Conservation (phyloP, 2,113 vertebrate genomes). For the Xiphophorus couchianus region DNA sequence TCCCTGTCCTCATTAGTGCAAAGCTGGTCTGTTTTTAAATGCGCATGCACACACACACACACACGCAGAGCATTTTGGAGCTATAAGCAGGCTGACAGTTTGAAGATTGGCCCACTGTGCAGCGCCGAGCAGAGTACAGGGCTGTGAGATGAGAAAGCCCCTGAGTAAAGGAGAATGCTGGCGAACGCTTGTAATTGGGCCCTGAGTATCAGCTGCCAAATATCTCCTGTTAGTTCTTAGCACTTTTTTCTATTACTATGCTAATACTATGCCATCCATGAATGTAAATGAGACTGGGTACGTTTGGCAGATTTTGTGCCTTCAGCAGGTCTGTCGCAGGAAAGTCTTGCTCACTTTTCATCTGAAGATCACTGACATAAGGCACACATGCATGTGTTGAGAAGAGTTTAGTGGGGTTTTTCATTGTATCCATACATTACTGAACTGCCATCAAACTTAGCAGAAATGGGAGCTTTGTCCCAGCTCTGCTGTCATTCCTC, state of each 20-base stretch:
- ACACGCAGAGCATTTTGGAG: slow-evolving; percentile 41
- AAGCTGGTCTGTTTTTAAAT: slow-evolving; percentile 44
- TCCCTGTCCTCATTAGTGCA: slow-evolving; percentile 72
- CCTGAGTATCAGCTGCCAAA: slow-evolving; percentile 73
- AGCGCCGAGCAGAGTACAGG: slow-evolving; percentile 51
- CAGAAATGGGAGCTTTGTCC: neutral
- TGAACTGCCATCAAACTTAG: neutral
- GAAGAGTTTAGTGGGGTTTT: slow-evolving; percentile 17
- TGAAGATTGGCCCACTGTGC: slow-evolving; percentile 74
- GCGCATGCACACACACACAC: slow-evolving; percentile 16
- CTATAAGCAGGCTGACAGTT: slow-evolving; percentile 71
- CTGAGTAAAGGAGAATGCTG: slow-evolving; percentile 72
- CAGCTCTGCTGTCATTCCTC: neutral
- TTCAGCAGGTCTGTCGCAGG: slow-evolving; percentile 50
- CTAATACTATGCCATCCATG: slow-evolving; percentile 64
- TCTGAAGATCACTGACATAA: slow-evolving; percentile 33
- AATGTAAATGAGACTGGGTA: slow-evolving; percentile 64
- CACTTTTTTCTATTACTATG: slow-evolving; percentile 61
- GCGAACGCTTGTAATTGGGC: slow-evolving; percentile 71
- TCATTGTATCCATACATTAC: slow-evolving; percentile 2
- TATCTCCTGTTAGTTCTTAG: slow-evolving; percentile 65
- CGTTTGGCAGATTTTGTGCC: slow-evolving; percentile 55
- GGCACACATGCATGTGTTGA: slow-evolving; percentile 20
- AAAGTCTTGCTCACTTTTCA: slow-evolving; percentile 24
- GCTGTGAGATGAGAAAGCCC: slow-evolving; percentile 73